Evolutionary conservation across 2,797 vertebrate species (phyloP), one percentile per base, ranked within the genome.

Genomic region (Malurus splendens): DNA sequence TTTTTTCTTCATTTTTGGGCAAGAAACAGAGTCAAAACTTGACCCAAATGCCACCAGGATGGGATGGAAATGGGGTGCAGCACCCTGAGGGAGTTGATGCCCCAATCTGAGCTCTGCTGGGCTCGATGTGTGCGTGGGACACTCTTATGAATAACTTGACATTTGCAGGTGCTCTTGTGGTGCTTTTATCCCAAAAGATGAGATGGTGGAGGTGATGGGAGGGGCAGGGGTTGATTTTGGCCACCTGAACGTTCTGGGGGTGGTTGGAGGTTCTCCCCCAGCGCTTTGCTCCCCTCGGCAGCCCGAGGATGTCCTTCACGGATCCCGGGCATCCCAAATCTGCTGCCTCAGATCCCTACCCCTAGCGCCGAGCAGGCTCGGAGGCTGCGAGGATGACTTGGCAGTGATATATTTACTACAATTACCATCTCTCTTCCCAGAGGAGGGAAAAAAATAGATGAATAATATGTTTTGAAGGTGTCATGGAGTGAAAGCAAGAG

Each of bases 401-500:
- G 90, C 94, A 94, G 87, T 95, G 93, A 96, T 94, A 39, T 93
- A 95, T 93, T 66, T 91, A 57, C 88, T 82, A 89, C 91, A 90
- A 89, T 96, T 95, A 96, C 92, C 87, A 84, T 86, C 78, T 83
- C 76, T 51, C 80, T 89, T 89, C 74, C 78, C 94, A 92, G 79
- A 85, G 86, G 87, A 94, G 75, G 67, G 36, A 36, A 19, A 65
- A 79, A 82, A 92, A 93, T 39, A 83, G 93, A 95, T 93, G 92
- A 95, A 94, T 94, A 96, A 92, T 85, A 75, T 87, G 90, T 92
- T 94, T 94, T 93, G 95, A 96, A 95, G 93, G 95, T 92, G 83
- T 90, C 83, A 41, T 73, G 93, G 85, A 92, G 91, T 33, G 87
- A 95, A 96, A 93, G 93, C 87, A 83, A 45, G 89, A 96, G 93